phyloP scores from a whole-genome alignment of 2,797 vertebrate genomes.

The Spondyliosoma cantharus region DNA sequence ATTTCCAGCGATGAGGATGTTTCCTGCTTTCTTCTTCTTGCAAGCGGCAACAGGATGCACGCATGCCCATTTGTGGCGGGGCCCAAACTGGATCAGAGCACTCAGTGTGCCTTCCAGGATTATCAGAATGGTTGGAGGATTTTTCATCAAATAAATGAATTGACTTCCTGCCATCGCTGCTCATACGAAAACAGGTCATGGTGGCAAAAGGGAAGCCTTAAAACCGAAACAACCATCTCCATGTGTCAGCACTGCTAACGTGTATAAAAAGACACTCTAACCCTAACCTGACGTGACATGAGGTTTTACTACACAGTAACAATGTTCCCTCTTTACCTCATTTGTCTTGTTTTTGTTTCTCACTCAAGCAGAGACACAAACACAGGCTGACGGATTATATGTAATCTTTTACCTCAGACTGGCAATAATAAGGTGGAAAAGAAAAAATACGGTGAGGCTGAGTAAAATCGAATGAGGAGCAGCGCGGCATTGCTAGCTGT shows the following conservation, averaged over 20 bases:
- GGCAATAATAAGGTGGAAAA: conserved; percentile 55
- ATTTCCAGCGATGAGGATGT: too few relatives aligned
- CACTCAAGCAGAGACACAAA: conserved; percentile 45
- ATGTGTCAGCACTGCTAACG: conserved; percentile 31
- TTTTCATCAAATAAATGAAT: conserved; percentile 68
- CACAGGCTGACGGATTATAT: conserved; percentile 46
- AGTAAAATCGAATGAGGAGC: conserved; percentile 56
- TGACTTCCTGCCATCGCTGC: conserved; percentile 42
- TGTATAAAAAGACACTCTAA: conserved; percentile 25
- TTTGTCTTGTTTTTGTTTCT: conserved; percentile 49
- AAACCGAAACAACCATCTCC: conserved; percentile 25
- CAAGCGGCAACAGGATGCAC: conserved; percentile 34
- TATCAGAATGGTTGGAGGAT: conserved; percentile 57
- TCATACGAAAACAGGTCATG: conserved; percentile 37
- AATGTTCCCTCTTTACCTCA: conserved; percentile 42
- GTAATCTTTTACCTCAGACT: conserved; percentile 65
- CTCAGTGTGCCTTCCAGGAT: conserved; percentile 54
- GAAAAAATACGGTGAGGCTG: conserved; percentile 49
- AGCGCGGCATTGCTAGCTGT: conserved; percentile 27
- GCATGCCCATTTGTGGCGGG: conserved; percentile 38
- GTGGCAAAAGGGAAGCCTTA: conserved; percentile 28
- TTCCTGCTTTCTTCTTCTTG: conserved; percentile 22
- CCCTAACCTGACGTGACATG: conserved; percentile 11
- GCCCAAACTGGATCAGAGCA: conserved; percentile 58
- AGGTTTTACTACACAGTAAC: conserved; percentile 45